Evolutionary conservation across 2,888 invertebrate genomes (phyloP), one percentile per base, ranked within the genome.

Genomic region (Desoria tigrina): DNA sequence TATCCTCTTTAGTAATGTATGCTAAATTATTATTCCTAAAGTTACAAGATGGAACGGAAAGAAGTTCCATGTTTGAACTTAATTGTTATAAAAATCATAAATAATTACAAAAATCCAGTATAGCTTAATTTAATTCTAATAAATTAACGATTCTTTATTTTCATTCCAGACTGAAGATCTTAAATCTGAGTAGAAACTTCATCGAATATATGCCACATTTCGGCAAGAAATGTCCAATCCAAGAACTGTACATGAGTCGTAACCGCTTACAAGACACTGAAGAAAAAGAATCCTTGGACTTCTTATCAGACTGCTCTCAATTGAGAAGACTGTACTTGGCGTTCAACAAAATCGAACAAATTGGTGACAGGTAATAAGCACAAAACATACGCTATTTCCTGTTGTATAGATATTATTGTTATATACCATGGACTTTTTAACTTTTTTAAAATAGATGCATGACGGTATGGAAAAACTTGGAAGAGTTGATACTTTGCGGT

Each of bases 401-500:
- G n/a, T n/a, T n/a, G n/a, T n/a, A n/a, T n/a, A 26, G 23, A 24
- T n/a, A 24, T 45, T 27, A 60, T 28, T 28, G 50, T 26, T 23
- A 32, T 16, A 21, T 21, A 54, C 9, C 21, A 24, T 54, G n/a
- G 14, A 45, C 6, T 3, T 45, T 45, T 45, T 26, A 70, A n/a
- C 32, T 32, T n/a, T n/a, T n/a, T 7, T 32, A 32, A 32, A 32
- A 7, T 74, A 84, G 86, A 71, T 90, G 90, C 77, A 84, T 89
- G 27, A 84, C 84, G 57, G 87, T 86, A 77, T 91, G 92, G 91
- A 83, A 85, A 1, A 88, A 90, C 74, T 83, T 92, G 71, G 91
- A 92, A 81, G 92, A 92, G 78, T 79, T 93, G 37, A 87, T 92
- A 1, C 78, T 92, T 54, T 92, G 92, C 1, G 92, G 92, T 37